These are phyloP conservation scores for Forbesichthys papilliferus DNA, from an alignment of 2,113 vertebrate genomes.

Conservation along the genomic window DNA sequence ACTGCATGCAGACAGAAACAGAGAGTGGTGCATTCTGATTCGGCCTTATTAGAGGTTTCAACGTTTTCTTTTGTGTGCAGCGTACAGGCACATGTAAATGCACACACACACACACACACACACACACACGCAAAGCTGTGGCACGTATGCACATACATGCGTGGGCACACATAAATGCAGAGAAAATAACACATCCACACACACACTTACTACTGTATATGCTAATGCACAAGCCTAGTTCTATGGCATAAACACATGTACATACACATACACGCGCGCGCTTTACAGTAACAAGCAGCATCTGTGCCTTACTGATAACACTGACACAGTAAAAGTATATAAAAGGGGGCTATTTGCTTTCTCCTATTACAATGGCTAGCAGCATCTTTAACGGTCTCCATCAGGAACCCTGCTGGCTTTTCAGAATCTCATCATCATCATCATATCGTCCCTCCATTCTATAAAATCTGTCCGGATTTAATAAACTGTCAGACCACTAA, in stretches of 20 bases:
- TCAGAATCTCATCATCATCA: slow-evolving; percentile 54
- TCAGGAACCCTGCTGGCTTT: slow-evolving; percentile 55
- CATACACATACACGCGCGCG: not conserved
- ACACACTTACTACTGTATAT: not conserved
- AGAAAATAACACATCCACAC: not conserved
- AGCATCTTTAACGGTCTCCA: slow-evolving; percentile 52
- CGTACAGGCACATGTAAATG: slow-evolving; percentile 11
- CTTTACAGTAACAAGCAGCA: slow-evolving; percentile 40
- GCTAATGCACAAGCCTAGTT: not conserved
- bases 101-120: not conserved
- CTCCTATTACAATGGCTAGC: slow-evolving; percentile 45
- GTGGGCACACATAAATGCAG: not conserved
- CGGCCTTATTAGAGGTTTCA: not conserved
- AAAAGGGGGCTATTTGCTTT: slow-evolving; percentile 32
- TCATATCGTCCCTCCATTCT: slow-evolving; percentile 34
- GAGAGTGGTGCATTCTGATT: not conserved
- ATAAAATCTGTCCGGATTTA: slow-evolving; percentile 51
- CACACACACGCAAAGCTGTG: slow-evolving; percentile 5
- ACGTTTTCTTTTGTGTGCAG: slow-evolving; percentile 34
- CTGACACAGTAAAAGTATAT: slow-evolving; percentile 31
- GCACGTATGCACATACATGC: not conserved
- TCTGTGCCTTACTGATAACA: slow-evolving; percentile 60
- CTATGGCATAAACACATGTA: not conserved
- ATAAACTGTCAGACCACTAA: slow-evolving; percentile 59
- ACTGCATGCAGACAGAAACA: not conserved